Conservation (phyloP, 2,113 vertebrate genomes). For the Furnarius figulus region DNA sequence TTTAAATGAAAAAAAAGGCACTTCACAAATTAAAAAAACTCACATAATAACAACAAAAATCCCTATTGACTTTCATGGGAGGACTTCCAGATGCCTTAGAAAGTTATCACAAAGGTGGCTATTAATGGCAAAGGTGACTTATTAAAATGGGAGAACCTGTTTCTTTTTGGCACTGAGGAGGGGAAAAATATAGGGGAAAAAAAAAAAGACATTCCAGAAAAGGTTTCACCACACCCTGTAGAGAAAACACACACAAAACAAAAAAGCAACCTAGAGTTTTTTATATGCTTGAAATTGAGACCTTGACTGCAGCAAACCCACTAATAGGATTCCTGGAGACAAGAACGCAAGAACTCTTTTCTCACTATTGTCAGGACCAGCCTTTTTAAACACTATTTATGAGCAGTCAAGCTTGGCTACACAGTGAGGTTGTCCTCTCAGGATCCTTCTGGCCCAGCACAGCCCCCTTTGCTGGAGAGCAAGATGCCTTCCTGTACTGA, state of each 20-base stretch:
- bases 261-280: neutral
- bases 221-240: neutral
- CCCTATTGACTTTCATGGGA: neutral
- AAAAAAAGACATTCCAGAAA: neutral
- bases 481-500: neutral
- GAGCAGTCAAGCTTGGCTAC: neutral
- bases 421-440: neutral
- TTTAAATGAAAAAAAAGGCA: constrained; percentile 39
- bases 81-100: neutral
- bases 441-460: neutral
- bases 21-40: neutral
- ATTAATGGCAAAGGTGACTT: neutral
- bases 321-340: constrained; percentile 3
- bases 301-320: neutral
- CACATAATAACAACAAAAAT: neutral
- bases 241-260: neutral
- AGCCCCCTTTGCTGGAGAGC: neutral
- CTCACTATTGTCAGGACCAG: neutral
- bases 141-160: neutral
- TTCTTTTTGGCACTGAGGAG: neutral
- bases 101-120: neutral
- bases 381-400: neutral
- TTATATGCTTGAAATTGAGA: neutral
- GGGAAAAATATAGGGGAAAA: too few species aligned
- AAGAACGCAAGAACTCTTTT: neutral